Evolutionary conservation across 2,797 vertebrate species (phyloP), one percentile per base, ranked within the genome.

Genomic region (Sebastes oblongus): DNA sequence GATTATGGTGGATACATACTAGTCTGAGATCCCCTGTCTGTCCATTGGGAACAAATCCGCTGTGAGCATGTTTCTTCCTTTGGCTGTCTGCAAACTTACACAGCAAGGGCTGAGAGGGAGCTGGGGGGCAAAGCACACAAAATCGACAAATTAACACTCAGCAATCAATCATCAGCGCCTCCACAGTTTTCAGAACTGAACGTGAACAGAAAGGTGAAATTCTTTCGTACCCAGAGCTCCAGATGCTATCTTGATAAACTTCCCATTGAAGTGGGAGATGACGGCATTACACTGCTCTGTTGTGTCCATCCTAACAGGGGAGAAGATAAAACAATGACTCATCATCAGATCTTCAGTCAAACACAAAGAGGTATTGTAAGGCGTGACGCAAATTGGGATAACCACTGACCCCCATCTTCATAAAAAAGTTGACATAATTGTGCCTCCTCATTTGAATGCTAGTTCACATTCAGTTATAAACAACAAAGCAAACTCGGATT

Each of bases 271-370:
- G 95, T 99, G 97, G 94, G 97, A 96, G 93, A 99, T 99, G 89
- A 99, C 98, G 0, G 97, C 97, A 81, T 99, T 98, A 84, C 98
- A 99, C 96, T 99, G 99, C 95, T 99, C 98, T 88, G 98, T 99
- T 81, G 98, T 99, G 95, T 99, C 98, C 98, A 99, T 99, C 94
- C 98, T 99, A 83, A 66, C 18, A 82, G 80, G 69, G 72, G 78
- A 88, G 82, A 90, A 79, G 14, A 75, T 32, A 46, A 61, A 80
- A 70, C 46, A 73, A 25, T 78, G 69, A 84, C 20, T 87, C 81
- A 85, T 34, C 34, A 12, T 39, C 59, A 81, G 22, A 82, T 54
- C 50, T 71, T 56, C 59, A 55, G 20, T 32, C 9, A 24, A 65
- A 73, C n/a, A 65, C 68, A 76, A 36, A 61, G 60, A 10, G 20